Evolutionary conservation across 2,113 vertebrate genomes (phyloP).

Genomic region (Candoia aspera): DNA sequence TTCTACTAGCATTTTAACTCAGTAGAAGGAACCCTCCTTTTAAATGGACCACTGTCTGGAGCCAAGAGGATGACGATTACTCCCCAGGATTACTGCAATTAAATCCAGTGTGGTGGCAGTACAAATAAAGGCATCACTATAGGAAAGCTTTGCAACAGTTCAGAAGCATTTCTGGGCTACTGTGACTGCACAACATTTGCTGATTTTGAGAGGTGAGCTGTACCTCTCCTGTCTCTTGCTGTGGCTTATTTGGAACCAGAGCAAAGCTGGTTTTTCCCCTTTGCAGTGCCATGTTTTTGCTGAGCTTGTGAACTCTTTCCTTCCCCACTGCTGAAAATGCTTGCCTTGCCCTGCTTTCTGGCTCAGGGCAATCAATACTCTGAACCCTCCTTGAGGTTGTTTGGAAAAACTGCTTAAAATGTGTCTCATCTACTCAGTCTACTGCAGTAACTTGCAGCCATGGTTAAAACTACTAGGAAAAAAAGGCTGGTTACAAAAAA

Average conservation of each 20-base stretch:
- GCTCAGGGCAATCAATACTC: neutral
- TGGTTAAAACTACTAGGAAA: neutral
- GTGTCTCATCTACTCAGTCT: neutral
- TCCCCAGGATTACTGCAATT: neutral
- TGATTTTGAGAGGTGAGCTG: neutral
- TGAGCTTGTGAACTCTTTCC: neutral
- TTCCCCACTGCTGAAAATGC: neutral
- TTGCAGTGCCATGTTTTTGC: neutral
- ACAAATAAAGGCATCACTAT: neutral
- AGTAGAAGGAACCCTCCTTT: neutral
- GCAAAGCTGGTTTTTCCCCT: neutral
- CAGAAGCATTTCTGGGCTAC: neutral
- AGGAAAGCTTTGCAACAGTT: neutral
- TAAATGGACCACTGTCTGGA: neutral
- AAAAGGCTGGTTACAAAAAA: neutral
- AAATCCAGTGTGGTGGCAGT: neutral
- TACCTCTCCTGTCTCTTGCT: neutral
- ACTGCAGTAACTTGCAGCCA: neutral
- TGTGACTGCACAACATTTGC: neutral
- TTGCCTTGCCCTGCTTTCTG: neutral
- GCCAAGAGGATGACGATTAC: neutral
- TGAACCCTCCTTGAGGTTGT: neutral
- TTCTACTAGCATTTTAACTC: neutral
- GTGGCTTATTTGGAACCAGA: neutral
- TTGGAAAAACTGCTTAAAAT: neutral